Conservation (phyloP, 1,140 invertebrate species). For the Leptopilina boulardi region DNA sequence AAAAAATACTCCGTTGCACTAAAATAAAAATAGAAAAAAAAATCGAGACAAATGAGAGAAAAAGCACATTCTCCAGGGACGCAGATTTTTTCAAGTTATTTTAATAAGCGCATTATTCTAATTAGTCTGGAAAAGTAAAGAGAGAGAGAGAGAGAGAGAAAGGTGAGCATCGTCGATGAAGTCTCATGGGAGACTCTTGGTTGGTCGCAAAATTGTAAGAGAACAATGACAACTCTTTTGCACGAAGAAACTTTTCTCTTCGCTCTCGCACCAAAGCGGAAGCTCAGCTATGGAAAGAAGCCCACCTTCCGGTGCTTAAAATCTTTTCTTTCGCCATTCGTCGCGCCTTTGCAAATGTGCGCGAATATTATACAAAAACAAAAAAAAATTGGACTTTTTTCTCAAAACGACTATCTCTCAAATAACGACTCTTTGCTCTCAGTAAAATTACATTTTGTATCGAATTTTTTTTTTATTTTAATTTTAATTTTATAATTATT, state of each 20-base stretch:
- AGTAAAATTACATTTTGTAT: not conserved
- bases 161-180: not conserved
- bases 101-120: constrained; percentile 28
- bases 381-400: constrained; percentile 21
- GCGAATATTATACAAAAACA: constrained; percentile 52
- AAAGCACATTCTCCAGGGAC: not conserved
- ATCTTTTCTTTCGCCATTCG: constrained; percentile 48
- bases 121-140: constrained; percentile 27
- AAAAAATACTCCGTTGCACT: not conserved
- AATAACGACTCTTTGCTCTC: not conserved
- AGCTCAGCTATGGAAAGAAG: constrained; percentile 47
- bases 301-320: constrained; percentile 52
- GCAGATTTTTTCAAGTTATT: not conserved
- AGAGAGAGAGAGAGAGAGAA: too few species aligned
- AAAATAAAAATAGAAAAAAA: not conserved
- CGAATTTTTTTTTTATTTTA: not conserved
- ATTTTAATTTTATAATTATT: too few species aligned
- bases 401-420: not conserved
- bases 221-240: constrained; percentile 49
- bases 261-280: constrained; percentile 41
- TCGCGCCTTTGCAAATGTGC: constrained; percentile 44
- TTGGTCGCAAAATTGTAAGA: constrained; percentile 41
- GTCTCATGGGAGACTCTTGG: constrained; percentile 1
- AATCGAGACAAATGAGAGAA: not conserved
- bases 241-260: constrained; percentile 48